phyloP scores from a whole-genome alignment of 2,113 vertebrate genomes.

The Ochotona curzoniae region DNA sequence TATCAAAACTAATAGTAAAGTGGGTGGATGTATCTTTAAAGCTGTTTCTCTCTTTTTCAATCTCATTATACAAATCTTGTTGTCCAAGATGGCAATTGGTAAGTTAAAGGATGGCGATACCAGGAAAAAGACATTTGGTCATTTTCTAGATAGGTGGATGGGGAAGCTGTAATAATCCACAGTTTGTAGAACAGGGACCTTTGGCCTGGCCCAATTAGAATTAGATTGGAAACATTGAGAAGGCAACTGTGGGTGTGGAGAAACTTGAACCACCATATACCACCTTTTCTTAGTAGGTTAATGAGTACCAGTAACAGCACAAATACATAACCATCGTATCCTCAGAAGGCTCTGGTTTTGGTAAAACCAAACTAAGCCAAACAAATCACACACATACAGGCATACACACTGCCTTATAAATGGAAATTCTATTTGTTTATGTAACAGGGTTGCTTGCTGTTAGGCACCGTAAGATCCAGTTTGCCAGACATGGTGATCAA shows the following conservation, averaged over 20 bases:
- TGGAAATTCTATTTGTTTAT: slow-evolving; percentile 21
- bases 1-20: background rate
- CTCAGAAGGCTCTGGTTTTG: slow-evolving; percentile 20
- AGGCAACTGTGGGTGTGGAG: background rate
- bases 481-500: background rate
- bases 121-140: background rate
- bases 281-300: background rate
- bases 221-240: background rate
- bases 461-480: background rate
- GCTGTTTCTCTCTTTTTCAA: background rate
- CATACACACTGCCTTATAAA: background rate
- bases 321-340: background rate
- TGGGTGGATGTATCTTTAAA: background rate
- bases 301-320: background rate
- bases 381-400: too few relatives aligned
- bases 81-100: background rate
- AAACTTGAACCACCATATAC: background rate
- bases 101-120: background rate
- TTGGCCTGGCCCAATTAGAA: background rate
- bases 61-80: background rate
- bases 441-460: background rate
- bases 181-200: background rate
- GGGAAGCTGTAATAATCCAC: background rate
- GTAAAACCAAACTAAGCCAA: background rate
- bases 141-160: background rate